Base-by-base conservation (phyloP, 1,140 invertebrate genomes). In the Drosophila littoralis region DNA sequence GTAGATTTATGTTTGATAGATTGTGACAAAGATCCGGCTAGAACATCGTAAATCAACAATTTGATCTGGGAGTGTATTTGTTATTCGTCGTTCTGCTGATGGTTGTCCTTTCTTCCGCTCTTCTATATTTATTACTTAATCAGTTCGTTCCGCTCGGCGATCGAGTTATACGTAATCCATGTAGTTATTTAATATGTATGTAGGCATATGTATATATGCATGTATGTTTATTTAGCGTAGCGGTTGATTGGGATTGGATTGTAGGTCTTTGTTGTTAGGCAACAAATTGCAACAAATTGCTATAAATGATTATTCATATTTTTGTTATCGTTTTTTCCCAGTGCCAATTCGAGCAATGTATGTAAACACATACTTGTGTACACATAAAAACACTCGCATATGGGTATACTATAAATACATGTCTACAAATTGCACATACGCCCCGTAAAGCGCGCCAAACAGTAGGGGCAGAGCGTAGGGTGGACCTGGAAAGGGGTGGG, bases 221-320 rank as follows among this genome's bases (percentile, higher is more conserved):
- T 15, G 22, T 42, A 12, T 33, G 32, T 40, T 17, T 15, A 46
- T 46, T 33, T 12, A 59, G 42, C 9, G 42, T 28, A 45, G 42
- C 57, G 28, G 58, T 35, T 61, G 43, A 33, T 59, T 32, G 4
- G 12, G 12, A 40, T 38, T 38, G 38, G 22, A 57, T 42, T n/a
- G 52, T 77, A 35, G 58, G 45, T 10, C 13, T 48, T 38, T 79
- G 75, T 77, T 79, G 77, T 75, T 60, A 68, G 48, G 70, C 45
- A 63, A 35, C 55, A 80, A 82, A 75, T 82, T 82, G 66, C 79
- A 79, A 40, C 78, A 75, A 82, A 83, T 82, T 72, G 38, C 70
- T 35, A 38, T 10, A 45, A 9, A 7, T 55, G 59, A 70, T 63
- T 57, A 50, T 58, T 57, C 35, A 63, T 28, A 40, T 48, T 13